Evolutionary conservation across 2,113 vertebrate species (phyloP).

Genomic region (Halichoerus grypus): DNA sequence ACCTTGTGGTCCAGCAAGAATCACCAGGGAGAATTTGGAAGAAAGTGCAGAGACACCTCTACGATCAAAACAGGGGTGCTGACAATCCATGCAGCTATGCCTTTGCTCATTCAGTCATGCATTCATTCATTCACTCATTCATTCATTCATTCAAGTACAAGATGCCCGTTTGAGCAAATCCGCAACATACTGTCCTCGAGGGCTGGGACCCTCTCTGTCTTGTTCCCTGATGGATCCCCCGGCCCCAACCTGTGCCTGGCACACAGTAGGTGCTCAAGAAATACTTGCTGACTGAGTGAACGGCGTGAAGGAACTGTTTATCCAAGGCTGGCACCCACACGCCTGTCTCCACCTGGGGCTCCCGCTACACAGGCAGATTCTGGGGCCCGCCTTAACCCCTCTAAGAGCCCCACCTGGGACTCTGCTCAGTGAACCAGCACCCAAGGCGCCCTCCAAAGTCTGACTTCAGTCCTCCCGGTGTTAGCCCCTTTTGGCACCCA

Average conservation of each 20-base stretch:
- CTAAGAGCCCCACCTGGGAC: fast-evolving
- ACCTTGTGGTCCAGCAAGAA: neutral
- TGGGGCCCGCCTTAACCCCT: neutral
- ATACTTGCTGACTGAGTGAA: neutral
- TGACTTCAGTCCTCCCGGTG: neutral
- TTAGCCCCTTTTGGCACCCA: neutral
- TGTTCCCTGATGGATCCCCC: neutral
- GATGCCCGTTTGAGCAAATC: fast-evolving
- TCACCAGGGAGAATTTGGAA: neutral
- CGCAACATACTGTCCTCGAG: fast-evolving
- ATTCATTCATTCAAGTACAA: neutral
- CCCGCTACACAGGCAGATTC: neutral
- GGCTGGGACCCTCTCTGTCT: neutral
- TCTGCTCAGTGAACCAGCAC: neutral
- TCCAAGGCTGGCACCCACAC: fast-evolving
- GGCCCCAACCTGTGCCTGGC: neutral
- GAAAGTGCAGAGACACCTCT: neutral
- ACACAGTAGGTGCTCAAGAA: neutral
- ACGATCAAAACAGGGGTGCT: neutral
- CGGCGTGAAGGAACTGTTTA: neutral
- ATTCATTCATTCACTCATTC: neutral
- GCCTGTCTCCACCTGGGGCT: neutral
- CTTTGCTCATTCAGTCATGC: neutral
- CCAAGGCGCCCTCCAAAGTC: neutral
- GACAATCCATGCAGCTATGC: neutral